These are phyloP conservation scores for Brachyhypopomus occidentalis DNA, from an alignment of 2,113 vertebrate genomes.

Conservation along the genomic window DNA sequence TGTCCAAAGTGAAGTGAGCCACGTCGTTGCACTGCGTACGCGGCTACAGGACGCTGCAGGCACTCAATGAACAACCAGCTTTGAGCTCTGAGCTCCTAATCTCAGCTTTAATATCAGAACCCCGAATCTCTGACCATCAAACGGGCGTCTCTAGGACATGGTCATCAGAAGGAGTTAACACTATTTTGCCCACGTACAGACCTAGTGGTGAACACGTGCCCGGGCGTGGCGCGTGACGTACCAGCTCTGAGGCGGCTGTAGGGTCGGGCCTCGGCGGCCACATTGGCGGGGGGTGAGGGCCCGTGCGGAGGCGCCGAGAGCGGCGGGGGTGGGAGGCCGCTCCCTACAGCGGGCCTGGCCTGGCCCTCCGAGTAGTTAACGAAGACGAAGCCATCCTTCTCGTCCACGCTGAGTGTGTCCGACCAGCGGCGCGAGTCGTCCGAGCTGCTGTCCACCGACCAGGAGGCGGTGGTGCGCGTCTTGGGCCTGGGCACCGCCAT, in stretches of 20 bases:
- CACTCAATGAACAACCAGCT: background rate
- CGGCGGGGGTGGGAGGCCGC: slow-evolving; percentile 56
- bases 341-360: slow-evolving; percentile 63
- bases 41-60: background rate
- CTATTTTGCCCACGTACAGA: too few species aligned
- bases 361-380: slow-evolving; percentile 96
- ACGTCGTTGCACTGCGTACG: background rate
- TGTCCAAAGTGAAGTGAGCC: too few species aligned
- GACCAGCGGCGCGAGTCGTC: slow-evolving; percentile 96
- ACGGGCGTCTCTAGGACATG: too few species aligned
- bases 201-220: too few species aligned
- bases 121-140: too few species aligned
- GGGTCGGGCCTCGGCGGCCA: slow-evolving; percentile 60
- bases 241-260: slow-evolving; percentile 76
- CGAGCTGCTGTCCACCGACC: slow-evolving; percentile 86
- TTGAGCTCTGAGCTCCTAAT: background rate
- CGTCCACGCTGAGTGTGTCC: slow-evolving; percentile 92
- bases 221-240: slow-evolving; percentile 25
- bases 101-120: too few species aligned
- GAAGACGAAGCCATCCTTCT: slow-evolving; percentile 97
- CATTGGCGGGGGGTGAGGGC: slow-evolving; percentile 52
- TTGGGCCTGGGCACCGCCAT: slow-evolving; percentile 80
- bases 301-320: slow-evolving; percentile 53
- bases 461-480: slow-evolving; percentile 69
- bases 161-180: too few species aligned